Evolutionary conservation across 2,113 vertebrate species (phyloP).

Genomic region (Rattus rattus): DNA sequence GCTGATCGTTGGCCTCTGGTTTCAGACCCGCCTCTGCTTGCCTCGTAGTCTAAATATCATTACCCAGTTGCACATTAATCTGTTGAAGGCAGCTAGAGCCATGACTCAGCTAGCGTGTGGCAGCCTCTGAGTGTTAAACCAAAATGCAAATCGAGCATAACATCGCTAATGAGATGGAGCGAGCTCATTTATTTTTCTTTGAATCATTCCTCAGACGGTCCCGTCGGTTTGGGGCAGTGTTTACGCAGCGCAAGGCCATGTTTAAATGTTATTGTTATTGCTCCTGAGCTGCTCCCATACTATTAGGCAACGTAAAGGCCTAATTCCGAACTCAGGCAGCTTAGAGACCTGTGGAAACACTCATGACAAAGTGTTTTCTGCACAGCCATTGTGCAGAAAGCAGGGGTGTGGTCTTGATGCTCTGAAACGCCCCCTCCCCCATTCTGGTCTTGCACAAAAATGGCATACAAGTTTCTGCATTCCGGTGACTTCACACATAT

Average conservation of each 20-base stretch:
- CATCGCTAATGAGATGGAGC: constrained; percentile 84
- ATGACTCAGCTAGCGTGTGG: constrained; percentile 85
- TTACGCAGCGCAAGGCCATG: constrained; percentile 66
- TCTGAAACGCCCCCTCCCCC: not conserved
- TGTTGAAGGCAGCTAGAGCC: constrained; percentile 82
- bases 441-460: not conserved
- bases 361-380: not conserved
- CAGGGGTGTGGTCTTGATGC: not conserved
- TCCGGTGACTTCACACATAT: not conserved
- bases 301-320: constrained; percentile 72
- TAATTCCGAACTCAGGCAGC: constrained; percentile 64
- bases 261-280: constrained; percentile 80
- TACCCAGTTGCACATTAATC: constrained; percentile 84
- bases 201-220: constrained; percentile 82
- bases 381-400: not conserved
- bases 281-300: constrained; percentile 54
- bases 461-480: not conserved
- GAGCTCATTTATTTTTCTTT: constrained; percentile 84
- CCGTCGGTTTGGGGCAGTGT: constrained; percentile 74
- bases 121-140: constrained; percentile 83
- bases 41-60: constrained; percentile 80
- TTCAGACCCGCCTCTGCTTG: constrained; percentile 69
- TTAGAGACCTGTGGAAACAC: constrained; percentile 15
- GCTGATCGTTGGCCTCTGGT: constrained; percentile 69
- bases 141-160: constrained; percentile 86